Evolutionary conservation across 2,888 invertebrate genomes (phyloP), one percentile per base, ranked within the genome.

Genomic region (Diarsia rubi): DNA sequence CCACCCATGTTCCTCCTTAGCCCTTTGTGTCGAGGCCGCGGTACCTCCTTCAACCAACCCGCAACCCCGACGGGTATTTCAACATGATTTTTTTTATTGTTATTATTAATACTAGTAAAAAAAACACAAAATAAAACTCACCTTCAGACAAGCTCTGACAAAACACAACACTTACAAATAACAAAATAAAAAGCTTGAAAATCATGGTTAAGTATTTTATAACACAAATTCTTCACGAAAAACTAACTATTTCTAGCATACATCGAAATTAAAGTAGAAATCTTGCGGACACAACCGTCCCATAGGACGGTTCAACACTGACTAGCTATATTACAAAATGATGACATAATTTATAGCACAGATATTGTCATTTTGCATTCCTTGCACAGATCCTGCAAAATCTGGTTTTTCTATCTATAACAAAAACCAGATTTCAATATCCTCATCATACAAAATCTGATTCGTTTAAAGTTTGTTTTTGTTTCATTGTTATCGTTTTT

Each of bases 61-160:
- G 8, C 37, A 37, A 0, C 37, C 37, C 37, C 8, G 37, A 6
- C 37, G 37, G 37, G n/a, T n/a, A n/a, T n/a, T n/a, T n/a, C n/a
- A n/a, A n/a, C n/a, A n/a, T n/a, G n/a, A n/a, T n/a, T n/a, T n/a
- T n/a, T n/a, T n/a, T n/a, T 37, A 24, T 24, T 24, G 24, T 6
- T 24, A 6, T 14, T 6, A 21, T 2, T n/a, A 11, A 49, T 19
- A 27, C 11, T 9, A 27, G 5, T 19, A n/a, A 42, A 42, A 49
- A n/a, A 3, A 16, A 37, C 12, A 8, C 12, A 21, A 64, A 69
- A n/a, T 0, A 59, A 16, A 21, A 69, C 59, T 0, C 2, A 73
- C 73, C 71, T 71, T 71, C 71, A 8, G 9, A 62, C 42, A 71
- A n/a, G 19, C 19, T 14, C 0, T 62, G 49, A 1, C 71, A n/a